Evolutionary conservation across 2,113 vertebrate species (phyloP).

Genomic region (Bubalus kerabau): DNA sequence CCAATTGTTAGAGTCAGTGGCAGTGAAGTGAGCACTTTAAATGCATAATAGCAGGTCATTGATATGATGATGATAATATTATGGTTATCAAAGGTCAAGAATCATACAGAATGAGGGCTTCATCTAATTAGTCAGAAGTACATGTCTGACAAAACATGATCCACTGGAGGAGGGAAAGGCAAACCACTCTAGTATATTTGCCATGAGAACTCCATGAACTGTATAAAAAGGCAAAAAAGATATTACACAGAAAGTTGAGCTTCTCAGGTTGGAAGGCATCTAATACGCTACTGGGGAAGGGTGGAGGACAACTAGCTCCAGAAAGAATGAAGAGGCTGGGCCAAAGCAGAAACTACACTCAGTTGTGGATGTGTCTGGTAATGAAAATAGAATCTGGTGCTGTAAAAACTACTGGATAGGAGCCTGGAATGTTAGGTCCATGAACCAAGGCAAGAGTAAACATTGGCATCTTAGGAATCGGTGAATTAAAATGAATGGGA

Average conservation of each 20-base stretch:
- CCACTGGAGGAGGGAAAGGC: neutral
- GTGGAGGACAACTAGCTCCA: rapidly evolving
- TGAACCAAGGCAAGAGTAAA: neutral
- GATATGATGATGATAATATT: conserved; percentile 41
- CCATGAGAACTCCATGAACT: neutral
- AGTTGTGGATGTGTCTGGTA: neutral
- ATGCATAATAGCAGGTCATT: neutral
- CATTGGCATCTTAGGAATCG: neutral
- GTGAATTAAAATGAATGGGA: neutral
- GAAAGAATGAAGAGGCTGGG: neutral
- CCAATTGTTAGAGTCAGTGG: neutral
- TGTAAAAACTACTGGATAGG: neutral
- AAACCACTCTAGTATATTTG: neutral
- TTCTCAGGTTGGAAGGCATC: neutral
- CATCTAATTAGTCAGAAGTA: conserved; percentile 67
- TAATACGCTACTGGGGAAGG: neutral
- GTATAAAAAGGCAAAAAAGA: neutral
- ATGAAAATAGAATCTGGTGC: neutral
- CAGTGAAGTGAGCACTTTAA: neutral
- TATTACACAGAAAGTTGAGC: neutral
- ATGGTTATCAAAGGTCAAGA: conserved; percentile 68
- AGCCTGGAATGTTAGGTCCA: neutral
- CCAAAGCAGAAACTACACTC: neutral
- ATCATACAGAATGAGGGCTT: conserved; percentile 58
- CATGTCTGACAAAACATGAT: neutral